Evolutionary conservation across 2,797 vertebrate genomes (phyloP).

Genomic region (Prionace glauca): DNA sequence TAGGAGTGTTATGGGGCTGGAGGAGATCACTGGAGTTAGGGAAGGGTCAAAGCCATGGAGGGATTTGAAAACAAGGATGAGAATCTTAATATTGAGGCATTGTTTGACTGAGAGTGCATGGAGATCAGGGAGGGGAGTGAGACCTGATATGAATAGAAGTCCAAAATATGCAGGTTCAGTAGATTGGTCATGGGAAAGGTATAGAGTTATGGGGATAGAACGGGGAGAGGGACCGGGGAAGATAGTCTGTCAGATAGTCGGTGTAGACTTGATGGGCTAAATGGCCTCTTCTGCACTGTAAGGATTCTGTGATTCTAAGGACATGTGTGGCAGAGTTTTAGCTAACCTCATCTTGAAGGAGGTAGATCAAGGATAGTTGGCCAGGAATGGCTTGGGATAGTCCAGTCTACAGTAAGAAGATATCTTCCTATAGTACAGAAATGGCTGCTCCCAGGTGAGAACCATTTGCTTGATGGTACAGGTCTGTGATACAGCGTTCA

Average conservation of each 20-base stretch:
- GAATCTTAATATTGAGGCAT: neutral
- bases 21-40: neutral
- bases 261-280: too few relatives aligned
- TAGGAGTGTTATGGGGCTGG: neutral
- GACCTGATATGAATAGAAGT: neutral
- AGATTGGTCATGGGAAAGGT: too few relatives aligned
- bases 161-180: too few relatives aligned
- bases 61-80: neutral
- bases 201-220: too few relatives aligned
- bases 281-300: too few relatives aligned
- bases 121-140: neutral
- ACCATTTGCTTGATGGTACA: neutral
- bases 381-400: neutral
- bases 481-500: neutral
- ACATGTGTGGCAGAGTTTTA: neutral
- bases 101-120: neutral
- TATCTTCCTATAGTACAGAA: neutral
- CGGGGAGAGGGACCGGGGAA: too few relatives aligned
- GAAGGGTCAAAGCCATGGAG: neutral
- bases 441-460: neutral
- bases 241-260: too few relatives aligned
- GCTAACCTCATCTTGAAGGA: neutral
- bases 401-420: neutral
- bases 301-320: neutral
- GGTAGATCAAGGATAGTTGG: neutral